Conservation (phyloP, 2,113 vertebrate species). For the Mohoua ochrocephala region DNA sequence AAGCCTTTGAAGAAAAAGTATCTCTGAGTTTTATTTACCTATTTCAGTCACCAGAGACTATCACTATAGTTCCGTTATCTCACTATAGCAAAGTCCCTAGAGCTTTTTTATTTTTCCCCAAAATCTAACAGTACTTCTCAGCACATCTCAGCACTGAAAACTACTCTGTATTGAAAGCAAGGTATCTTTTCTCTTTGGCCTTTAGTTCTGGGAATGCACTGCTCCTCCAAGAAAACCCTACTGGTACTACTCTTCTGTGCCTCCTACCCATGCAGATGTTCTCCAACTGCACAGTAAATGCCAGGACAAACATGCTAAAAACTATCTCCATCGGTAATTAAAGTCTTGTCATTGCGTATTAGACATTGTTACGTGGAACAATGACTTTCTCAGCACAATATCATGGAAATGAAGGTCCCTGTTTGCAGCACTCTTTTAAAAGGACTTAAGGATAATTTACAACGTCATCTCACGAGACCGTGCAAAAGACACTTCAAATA, state of each 20-base stretch:
- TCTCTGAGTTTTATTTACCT: not conserved
- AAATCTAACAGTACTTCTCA: not conserved
- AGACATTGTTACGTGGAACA: accelerated
- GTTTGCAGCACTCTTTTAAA: not conserved
- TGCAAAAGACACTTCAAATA: not conserved
- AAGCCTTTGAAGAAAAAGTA: not conserved
- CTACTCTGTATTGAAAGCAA: not conserved
- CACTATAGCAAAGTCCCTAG: not conserved
- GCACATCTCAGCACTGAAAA: not conserved
- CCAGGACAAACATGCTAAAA: not conserved
- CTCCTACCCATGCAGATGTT: not conserved
- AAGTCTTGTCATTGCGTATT: not conserved
- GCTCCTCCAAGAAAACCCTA: not conserved
- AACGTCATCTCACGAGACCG: not conserved
- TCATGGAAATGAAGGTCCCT: not conserved
- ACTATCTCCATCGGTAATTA: not conserved
- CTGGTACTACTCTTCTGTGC: not conserved
- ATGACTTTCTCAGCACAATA: not conserved
- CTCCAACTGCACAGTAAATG: not conserved
- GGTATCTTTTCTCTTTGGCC: not conserved
- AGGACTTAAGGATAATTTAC: not conserved
- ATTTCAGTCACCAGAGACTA: not conserved
- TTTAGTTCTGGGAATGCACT: not conserved
- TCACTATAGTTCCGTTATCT: not conserved
- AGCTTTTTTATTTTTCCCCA: not conserved